Base-by-base conservation (phyloP, 2,797 vertebrate genomes). In the Myotis planiceps region DNA sequence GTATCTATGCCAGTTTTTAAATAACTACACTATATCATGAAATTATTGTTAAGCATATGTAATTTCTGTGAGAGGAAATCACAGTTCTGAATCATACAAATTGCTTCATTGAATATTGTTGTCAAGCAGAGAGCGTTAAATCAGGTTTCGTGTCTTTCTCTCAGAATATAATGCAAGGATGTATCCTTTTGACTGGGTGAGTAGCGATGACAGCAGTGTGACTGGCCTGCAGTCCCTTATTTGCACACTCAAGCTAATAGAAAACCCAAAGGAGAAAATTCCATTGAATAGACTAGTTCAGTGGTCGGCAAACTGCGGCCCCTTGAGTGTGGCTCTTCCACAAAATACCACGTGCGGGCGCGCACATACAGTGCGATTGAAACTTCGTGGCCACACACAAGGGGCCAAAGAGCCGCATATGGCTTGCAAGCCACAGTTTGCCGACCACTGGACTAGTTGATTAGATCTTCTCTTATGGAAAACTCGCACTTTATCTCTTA, bases 11-110 rank as follows among this genome's bases (percentile, higher is more conserved):
- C 47, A 72, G 14, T 66, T 95, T 95, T 87, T 75, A 93, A 96
- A 95, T 21, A 92, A 75, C 25, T 69, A 55, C 21, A 34, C 18
- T 86, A 47, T 75, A 93, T 90, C 88, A 93, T 53, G 83, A 84
- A 89, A 94, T 93, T 94, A 94, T 75, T 93, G 94, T 93, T 83
- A 92, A 93, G 16, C 21, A 37, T 34, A 55, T 90, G 19, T 51
- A 81, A 68, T 81, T 95, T 96, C 79, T 96, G 13, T 89, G 32
- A 90, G 37, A 83, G 74, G 63, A 95, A 91, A 63, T 95, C 21
- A 21, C 60, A 2, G 71, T 12, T 88, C 19, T 82, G 83, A 96
- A 79, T 90, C 32, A 83, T 69, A 51, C 47, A 87, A 12, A 78
- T 92, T 84, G 66, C 51, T 80, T 87, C 84, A 81, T 6, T 91